Base-by-base conservation (phyloP, 2,113 vertebrate species). In the Pristiophorus japonicus region DNA sequence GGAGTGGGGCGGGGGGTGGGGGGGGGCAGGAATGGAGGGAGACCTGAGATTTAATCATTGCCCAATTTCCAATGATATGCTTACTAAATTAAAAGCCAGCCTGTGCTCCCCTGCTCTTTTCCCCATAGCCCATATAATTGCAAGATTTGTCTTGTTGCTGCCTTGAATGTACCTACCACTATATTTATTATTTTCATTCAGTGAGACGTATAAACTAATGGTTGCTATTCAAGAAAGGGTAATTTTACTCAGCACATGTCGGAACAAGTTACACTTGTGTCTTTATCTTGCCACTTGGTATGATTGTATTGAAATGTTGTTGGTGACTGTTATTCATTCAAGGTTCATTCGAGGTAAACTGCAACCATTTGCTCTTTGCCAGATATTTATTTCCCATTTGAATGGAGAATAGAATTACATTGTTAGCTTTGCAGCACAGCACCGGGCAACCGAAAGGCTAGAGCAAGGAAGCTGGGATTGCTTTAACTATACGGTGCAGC, bases 351-450 rank as follows among this genome's bases (percentile, higher is more conserved):
- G 20, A 59, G 34, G 38, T 92, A 42, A 63, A n/a, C 20, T 63
- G 18, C 6, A 18, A 20, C 34, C 12, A 20, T 38, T 65, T 63
- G 22, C 62, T 62, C 30, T 91, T 91, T 91, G 51, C 55, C 55
- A 91, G 55, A 18, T n/a, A n/a, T n/a, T 63, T 91, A 59, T 91
- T 91, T 94, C 38, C 65, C 63, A 47, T 27, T 94, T 70, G n/a
- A 47, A 94, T 22, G 7, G 70, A 65, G 65, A 94, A 70, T 70
- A 42, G 34, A 66, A 93, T 11, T 27, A 30, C 22, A n/a, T 24
- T 65, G 18, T 93, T 92, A 63, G 55, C 18, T 92, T 38, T 63
- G 30, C 45, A 85, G 45, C 81, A 47, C 22, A 45, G 34, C n/a
- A 14, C 55, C 22, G 91, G 24, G 7, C 63, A 47, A 67, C 42